These are phyloP conservation scores for Microcebus lehilahytsara DNA, from an alignment of 2,113 vertebrate species.

Conservation along the genomic window DNA sequence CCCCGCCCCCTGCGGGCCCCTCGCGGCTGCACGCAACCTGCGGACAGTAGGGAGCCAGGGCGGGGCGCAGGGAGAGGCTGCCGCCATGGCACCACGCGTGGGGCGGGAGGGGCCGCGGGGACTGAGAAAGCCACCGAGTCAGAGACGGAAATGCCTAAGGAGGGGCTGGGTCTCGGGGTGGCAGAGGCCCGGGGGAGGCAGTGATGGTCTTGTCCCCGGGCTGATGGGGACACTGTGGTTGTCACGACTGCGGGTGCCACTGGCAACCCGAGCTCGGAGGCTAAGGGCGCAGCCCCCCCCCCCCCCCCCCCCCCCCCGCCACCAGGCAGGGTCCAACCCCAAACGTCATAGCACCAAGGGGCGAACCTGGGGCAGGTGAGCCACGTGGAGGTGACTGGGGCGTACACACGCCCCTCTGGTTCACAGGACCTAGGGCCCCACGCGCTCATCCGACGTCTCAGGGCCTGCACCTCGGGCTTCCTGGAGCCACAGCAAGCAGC, in stretches of 20 bases:
- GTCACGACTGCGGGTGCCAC: background rate
- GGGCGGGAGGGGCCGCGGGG: too few species aligned
- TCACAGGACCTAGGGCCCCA: background rate
- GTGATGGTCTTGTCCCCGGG: background rate
- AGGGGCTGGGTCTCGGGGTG: too few species aligned
- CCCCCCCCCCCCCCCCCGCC: too few species aligned
- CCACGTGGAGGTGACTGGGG: background rate
- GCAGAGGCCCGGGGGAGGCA: background rate
- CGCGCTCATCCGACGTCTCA: background rate
- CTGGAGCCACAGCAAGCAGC: background rate
- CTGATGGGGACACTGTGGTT: background rate
- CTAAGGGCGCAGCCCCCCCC: fast-evolving
- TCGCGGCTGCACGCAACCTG: background rate
- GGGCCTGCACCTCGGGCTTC: background rate
- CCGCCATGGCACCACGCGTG: fast-evolving
- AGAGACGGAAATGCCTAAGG: background rate
- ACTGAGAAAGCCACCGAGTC: background rate
- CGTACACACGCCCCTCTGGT: background rate
- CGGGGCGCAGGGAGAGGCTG: background rate
- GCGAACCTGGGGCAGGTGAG: too few species aligned
- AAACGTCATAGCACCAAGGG: background rate
- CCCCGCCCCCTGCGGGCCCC: background rate
- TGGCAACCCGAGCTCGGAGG: background rate
- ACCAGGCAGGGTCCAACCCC: too few species aligned
- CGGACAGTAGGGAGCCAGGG: background rate